Base-by-base conservation (phyloP, 2,888 invertebrate species). In the Drosophila lutescens region DNA sequence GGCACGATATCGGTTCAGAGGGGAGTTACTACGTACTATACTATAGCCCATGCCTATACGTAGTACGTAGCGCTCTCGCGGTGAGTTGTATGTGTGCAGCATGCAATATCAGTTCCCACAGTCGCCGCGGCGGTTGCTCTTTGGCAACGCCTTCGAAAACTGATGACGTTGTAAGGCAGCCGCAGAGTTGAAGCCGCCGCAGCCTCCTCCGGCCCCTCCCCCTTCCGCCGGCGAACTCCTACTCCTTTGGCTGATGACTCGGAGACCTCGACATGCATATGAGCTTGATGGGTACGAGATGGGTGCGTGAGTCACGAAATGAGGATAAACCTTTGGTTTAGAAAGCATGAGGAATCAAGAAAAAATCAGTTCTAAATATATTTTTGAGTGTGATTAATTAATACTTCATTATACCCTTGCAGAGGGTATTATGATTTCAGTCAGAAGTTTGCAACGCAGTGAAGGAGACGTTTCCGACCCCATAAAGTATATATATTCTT, bases 81-180 rank as follows among this genome's bases (percentile, higher is more conserved):
- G 41, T 50, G 60, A 69, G 66, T 68, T 87, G 69, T 77, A 54
- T 74, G 76, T 86, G 84, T 88, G 86, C 79, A 80, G 74, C 88
- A 81, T 86, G 85, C 85, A 85, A 86, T 70, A 84, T 81, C 78
- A 87, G 89, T 86, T 86, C 86, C 86, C 86, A 86, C 86, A 86
- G 86, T 86, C 78, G 57, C 60, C 69, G 57, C 66, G 76, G 86
- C 86, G 76, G 88, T 79, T 81, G 86, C 85, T 86, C 88, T 87
- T 74, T 87, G 86, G 89, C 79, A 73, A 86, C 86, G 86, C 86
- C 86, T 86, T 79, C 86, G 43, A 85, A 84, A 82, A 81, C 80
- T 87, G 89, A 88, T 88, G 89, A 86, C 88, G 83, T 88, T 79
- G 84, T 77, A 88, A 84, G 86, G 71, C 78, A 73, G 80, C 77